Conservation (phyloP, 1,140 invertebrate species). For the Nautilus pompilius region DNA sequence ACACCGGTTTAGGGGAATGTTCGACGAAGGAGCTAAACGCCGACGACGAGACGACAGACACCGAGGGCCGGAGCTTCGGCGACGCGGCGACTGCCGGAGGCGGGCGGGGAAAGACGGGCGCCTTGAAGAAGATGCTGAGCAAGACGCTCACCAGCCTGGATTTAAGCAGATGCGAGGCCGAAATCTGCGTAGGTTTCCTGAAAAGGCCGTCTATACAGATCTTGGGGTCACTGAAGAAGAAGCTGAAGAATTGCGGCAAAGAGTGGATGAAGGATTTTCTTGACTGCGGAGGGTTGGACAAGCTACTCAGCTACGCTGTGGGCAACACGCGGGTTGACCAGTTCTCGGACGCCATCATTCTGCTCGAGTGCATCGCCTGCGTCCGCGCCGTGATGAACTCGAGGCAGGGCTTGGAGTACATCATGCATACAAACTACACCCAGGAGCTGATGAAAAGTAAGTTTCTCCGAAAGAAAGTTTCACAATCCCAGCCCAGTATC, state of each 20-base stretch:
- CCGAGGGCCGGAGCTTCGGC: too few relatives aligned
- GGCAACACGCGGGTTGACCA: conserved; percentile 37
- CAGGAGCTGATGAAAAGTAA: conserved; percentile 56
- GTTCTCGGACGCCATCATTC: conserved; percentile 53
- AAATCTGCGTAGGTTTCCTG: conserved; percentile 54
- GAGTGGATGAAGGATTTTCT: conserved; percentile 60
- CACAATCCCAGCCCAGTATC: too few relatives aligned
- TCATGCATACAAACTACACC: conserved; percentile 55
- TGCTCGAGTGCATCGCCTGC: conserved; percentile 57
- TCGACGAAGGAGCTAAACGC: too few relatives aligned
- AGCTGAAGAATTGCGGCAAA: conserved; percentile 45
- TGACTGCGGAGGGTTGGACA: conserved; percentile 54
- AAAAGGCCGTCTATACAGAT: conserved; percentile 52
- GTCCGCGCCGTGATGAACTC: conserved; percentile 59
- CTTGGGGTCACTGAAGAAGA: conserved; percentile 53
- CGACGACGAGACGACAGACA: too few relatives aligned
- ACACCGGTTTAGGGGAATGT: too few relatives aligned
- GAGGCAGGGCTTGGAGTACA: conserved; percentile 55
- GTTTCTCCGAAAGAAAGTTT: too few relatives aligned
- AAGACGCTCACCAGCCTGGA: conserved; percentile 22
- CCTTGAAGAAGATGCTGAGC: background rate
- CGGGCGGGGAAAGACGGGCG: too few relatives aligned
- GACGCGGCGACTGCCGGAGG: too few relatives aligned
- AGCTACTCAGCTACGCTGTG: conserved; percentile 55
- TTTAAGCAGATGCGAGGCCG: conserved; percentile 39